Evolutionary conservation across 2,113 vertebrate genomes (phyloP), one percentile per base, ranked within the genome.

Genomic region (Salvelinus namaycush): DNA sequence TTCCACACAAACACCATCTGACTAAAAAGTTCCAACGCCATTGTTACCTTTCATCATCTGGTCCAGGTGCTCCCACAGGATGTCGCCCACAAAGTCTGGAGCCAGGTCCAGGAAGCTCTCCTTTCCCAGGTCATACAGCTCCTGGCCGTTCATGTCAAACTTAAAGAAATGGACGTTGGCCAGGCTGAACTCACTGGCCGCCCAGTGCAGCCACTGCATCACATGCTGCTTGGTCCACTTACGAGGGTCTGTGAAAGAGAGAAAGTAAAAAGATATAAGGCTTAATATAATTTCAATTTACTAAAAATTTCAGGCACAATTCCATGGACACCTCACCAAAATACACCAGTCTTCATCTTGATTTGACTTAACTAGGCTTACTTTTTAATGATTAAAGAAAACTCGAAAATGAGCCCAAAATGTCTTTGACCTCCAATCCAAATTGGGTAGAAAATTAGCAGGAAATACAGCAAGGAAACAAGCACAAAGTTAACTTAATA

Each of bases 31-130:
- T 12, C 76, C 59, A 48, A 22, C 44, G 12, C 72, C 4, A 29
- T 65, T 31, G 59, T 31, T 92, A 97, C 96, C 95, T 96, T 94
- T 96, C 92, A 96, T 94, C 95, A 97, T 96, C 88, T 97, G 95
- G 29, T 97, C 96, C 88, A 97, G 90, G 69, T 97, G 96, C 24
- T 97, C 96, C 96, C 96, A 97, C 68, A 97, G 94, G 77, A 97
- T 97, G 80, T 97, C 96, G 0, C 96, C 96, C 78, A 96, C 95
- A 7, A 94, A 97, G 81, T 97, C 96, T 0, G 96, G 96, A 1
- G 96, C 96, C 83, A 97, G 78, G 27, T 96, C 95, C 76, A 97
- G 89, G 77, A 97, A 97, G 2, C 85, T 89, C 11, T 97, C 96
- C 81, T 96, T 96, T 60, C 95, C 96, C 26, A 97, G 90, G 85